Evolutionary conservation across 2,797 vertebrate species (phyloP), one percentile per base, ranked within the genome.

Genomic region (Amphiprion clarkii): DNA sequence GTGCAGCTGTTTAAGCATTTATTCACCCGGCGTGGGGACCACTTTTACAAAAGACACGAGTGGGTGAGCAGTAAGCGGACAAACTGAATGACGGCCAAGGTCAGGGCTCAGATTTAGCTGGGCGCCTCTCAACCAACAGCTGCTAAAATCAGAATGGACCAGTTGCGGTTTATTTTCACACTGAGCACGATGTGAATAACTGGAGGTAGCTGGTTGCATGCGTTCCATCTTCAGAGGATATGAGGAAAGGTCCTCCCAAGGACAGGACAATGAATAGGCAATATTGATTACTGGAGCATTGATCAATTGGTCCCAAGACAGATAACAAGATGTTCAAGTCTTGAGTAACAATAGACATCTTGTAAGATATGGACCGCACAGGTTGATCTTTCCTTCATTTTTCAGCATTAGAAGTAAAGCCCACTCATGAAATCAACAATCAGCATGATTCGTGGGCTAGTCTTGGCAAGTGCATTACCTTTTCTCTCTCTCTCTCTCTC

Each of bases 241-340:
- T 79, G 79, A 78, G 69, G 84, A 86, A 87, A 93, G 89, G 91
- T 91, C 87, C 87, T 89, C 74, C 78, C 92, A 94, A 93, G 93
- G 93, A 92, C 90, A 76, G 80, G 83, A 82, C 86, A 88, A 87
- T 88, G 75, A 92, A 90, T 90, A 86, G 84, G 71, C 74, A 68
- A 54, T 81, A 94, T 93, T 86, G 91, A 94, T 93, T 82, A 85
- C 62, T 68, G 61, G 49, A 86, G 68, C 14, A 56, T 76, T 88
- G 88, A 94, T 94, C 89, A 89, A 89, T 93, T 74, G 64, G 80
- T 86, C 86, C 82, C 88, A 83, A 79, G 88, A 81, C 66, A 78
- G 81, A 90, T 91, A 86, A 92, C 88, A 92, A 87, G 89, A 83
- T 81, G 69, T 87, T 85, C 84, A 89, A 79, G 85, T 87, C 88